Evolutionary conservation across 37 sponge, comb jelly and placozoan genomes (phyloP).

Genomic region (Diacarnus erythraeanus): DNA sequence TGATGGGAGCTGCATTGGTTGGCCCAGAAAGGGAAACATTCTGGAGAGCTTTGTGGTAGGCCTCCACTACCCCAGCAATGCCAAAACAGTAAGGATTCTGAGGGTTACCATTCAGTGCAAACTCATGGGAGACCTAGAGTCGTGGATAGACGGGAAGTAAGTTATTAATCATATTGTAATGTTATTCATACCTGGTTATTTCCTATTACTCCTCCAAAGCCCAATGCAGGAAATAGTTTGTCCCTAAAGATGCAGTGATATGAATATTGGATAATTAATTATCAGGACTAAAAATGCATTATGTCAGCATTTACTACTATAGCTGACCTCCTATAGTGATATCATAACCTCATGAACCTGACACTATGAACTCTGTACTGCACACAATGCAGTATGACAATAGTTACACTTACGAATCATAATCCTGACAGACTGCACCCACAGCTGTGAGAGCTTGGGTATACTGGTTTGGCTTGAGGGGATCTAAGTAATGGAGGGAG

Average conservation of each 20-base stretch:
- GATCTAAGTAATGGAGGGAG: conserved; percentile 85
- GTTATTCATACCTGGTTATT: not conserved
- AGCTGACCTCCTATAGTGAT: no score
- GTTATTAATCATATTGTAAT: not conserved
- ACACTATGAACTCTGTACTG: no score
- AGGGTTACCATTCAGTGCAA: conserved; percentile 82
- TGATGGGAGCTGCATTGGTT: conserved; percentile 84
- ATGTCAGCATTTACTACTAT: no score
- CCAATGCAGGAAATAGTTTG: conserved; percentile 91
- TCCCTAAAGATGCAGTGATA: conserved; percentile 48
- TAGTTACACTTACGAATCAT: conserved; percentile 88
- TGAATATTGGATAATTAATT: no score
- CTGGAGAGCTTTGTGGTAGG: conserved; percentile 57
- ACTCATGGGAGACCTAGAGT: conserved; percentile 82
- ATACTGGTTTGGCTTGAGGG: conserved; percentile 73
- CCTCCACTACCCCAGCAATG: conserved; percentile 64
- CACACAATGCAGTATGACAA: not conserved
- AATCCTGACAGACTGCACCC: conserved; percentile 83
- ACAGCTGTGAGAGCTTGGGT: conserved; percentile 75
- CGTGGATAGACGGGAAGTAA: not conserved
- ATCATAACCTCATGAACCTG: not conserved
- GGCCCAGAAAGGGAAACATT: conserved; percentile 67
- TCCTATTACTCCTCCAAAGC: conserved; percentile 86
- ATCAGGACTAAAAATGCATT: not conserved
- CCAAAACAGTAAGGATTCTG: conserved; percentile 79